Evolutionary conservation across 2,888 invertebrate species (phyloP).

Genomic region (Apotomis capreana): DNA sequence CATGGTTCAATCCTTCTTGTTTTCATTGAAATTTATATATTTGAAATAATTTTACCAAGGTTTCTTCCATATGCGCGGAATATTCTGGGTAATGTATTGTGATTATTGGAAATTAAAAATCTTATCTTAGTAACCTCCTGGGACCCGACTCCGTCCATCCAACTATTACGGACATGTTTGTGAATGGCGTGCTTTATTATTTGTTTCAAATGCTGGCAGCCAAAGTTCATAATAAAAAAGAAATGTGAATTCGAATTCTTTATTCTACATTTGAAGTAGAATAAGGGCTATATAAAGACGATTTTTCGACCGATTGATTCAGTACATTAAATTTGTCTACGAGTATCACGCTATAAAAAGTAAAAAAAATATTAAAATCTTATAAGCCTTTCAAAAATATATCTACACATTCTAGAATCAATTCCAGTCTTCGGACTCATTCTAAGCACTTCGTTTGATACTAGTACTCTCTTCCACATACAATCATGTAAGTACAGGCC

Average conservation of each 20-base stretch:
- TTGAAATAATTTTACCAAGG: too few species aligned
- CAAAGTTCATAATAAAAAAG: constrained; percentile 28
- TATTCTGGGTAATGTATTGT: too few species aligned
- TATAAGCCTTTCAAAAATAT: constrained; percentile 44
- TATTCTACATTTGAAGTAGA: constrained; percentile 52
- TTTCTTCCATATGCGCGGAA: too few species aligned
- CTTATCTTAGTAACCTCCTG: too few species aligned
- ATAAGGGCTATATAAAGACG: constrained; percentile 57
- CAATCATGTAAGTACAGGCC: constrained; percentile 54
- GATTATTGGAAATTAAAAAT: too few species aligned
- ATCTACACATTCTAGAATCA: not conserved
- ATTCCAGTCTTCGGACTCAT: not conserved
- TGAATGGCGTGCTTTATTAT: constrained; percentile 26
- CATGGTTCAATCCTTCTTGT: too few species aligned
- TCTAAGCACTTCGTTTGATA: constrained; percentile 13
- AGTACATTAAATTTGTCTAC: constrained; percentile 66
- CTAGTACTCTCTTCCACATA: constrained; percentile 43
- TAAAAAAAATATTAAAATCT: constrained; percentile 48
- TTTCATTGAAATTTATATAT: too few species aligned
- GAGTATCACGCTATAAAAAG: constrained; percentile 52
- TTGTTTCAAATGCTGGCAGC: constrained; percentile 14
- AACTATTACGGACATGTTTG: not conserved
- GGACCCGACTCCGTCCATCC: too few species aligned
- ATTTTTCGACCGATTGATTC: constrained; percentile 38
- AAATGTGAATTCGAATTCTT: constrained; percentile 11